These are phyloP conservation scores for Chunga burmeisteri DNA, from an alignment of 2,113 vertebrate genomes.

Conservation along the genomic window DNA sequence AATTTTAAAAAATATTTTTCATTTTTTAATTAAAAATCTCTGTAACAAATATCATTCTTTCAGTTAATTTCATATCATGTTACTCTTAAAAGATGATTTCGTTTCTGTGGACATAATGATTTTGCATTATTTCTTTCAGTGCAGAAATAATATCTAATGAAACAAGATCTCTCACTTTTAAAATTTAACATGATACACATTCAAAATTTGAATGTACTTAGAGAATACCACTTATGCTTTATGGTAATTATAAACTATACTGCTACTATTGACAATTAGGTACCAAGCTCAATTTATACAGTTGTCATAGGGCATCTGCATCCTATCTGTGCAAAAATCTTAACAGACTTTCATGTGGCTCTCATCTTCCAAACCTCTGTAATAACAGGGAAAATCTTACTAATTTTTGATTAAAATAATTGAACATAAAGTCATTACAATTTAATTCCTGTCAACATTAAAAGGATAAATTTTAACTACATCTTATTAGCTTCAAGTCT, in stretches of 20 bases:
- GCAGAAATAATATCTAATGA: neutral
- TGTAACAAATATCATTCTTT: neutral
- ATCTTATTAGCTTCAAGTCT: neutral
- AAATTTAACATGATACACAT: neutral
- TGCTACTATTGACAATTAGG: neutral
- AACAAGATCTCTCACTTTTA: neutral
- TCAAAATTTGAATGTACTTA: neutral
- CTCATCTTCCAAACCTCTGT: neutral
- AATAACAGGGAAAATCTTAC: neutral
- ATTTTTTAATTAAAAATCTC: neutral
- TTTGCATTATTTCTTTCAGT: neutral
- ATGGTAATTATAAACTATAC: neutral
- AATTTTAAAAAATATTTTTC: neutral
- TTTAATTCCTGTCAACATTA: slow-evolving; percentile 14
- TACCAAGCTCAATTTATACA: neutral
- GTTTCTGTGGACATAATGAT: neutral
- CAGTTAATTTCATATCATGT: neutral
- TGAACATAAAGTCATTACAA: neutral
- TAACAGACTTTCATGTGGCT: neutral
- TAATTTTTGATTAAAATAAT: slow-evolving; percentile 18
- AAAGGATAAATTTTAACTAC: neutral
- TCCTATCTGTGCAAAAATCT: neutral
- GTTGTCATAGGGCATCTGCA: neutral
- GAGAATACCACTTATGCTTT: neutral
- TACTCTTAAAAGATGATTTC: neutral